Conservation (phyloP, 2,888 invertebrate species). For the Latrodectus hesperus region DNA sequence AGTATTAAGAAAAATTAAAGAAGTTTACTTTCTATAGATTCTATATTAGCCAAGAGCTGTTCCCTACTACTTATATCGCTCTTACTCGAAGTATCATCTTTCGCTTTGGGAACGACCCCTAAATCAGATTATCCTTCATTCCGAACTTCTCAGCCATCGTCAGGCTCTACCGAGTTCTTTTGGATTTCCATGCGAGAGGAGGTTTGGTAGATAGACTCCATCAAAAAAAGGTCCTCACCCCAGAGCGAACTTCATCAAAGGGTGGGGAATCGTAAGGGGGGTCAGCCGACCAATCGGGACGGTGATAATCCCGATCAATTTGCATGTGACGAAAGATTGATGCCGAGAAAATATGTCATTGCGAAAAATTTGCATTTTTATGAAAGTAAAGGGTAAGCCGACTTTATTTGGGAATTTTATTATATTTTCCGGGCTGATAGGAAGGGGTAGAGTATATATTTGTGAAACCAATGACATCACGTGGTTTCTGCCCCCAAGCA, state of each 20-base stretch:
- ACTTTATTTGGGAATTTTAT: conserved; percentile 65
- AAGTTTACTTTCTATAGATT: too few species aligned
- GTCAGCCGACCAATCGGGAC: conserved; percentile 30
- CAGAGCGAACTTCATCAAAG: conserved; percentile 49
- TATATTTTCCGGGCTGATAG: conserved; percentile 35
- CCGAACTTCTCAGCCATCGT: background rate
- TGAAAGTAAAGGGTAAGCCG: conserved; percentile 31
- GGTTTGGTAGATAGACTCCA: conserved; percentile 4
- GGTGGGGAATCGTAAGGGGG: background rate
- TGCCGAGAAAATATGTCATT: conserved; percentile 39
- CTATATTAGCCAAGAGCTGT: too few species aligned
- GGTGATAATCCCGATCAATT: conserved; percentile 58
- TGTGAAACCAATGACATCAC: background rate
- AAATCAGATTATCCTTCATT: conserved; percentile 7
- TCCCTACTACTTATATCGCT: too few species aligned
- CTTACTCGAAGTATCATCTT: too few species aligned
- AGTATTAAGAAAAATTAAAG: too few species aligned
- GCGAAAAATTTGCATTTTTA: conserved; percentile 65
- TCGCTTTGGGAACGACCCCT: conserved; percentile 7
- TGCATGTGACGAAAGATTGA: conserved; percentile 55
- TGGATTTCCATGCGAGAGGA: background rate
- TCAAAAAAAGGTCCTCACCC: conserved; percentile 31
- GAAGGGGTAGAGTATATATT: conserved; percentile 1
- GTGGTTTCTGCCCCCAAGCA: too few species aligned
- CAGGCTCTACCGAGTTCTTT: background rate